A percentile compares a stretch with the other conserved stretches of the same genome.
These are phyloP conservation scores for Pycnonotus jocosus DNA, from an alignment of 2,113 vertebrate species.

Conservation along the genomic window DNA sequence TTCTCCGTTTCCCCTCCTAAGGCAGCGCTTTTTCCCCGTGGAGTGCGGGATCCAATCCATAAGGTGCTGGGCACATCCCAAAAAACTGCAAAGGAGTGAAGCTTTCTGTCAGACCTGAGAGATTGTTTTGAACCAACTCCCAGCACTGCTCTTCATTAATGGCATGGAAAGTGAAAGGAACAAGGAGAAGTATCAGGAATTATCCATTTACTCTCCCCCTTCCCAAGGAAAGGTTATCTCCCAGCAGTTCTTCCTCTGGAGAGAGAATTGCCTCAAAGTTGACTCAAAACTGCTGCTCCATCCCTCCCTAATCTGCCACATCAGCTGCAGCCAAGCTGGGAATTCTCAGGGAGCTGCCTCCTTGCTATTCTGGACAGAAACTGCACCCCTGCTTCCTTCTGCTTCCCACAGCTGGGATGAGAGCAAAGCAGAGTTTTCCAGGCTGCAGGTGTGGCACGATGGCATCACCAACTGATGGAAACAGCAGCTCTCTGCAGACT, in stretches of 20 bases:
- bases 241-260: neutral
- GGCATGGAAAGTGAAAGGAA: neutral
- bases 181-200: neutral
- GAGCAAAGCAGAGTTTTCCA: neutral
- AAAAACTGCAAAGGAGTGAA: neutral
- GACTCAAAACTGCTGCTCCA: neutral
- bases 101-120: neutral
- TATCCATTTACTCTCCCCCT: neutral
- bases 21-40: neutral
- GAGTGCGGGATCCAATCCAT: neutral
- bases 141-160: neutral
- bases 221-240: neutral
- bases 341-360: neutral
- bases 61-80: neutral
- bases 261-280: neutral
- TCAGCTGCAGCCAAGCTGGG: neutral
- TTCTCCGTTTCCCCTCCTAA: neutral
- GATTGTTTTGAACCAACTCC: neutral
- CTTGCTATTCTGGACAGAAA: neutral
- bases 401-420: neutral
- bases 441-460: rapidly evolving
- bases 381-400: neutral
- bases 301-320: neutral
- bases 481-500: neutral
- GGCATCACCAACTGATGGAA: neutral